Evolutionary conservation across 2,888 invertebrate genomes (phyloP), one percentile per base, ranked within the genome.

Genomic region (Polymixis flavicincta): DNA sequence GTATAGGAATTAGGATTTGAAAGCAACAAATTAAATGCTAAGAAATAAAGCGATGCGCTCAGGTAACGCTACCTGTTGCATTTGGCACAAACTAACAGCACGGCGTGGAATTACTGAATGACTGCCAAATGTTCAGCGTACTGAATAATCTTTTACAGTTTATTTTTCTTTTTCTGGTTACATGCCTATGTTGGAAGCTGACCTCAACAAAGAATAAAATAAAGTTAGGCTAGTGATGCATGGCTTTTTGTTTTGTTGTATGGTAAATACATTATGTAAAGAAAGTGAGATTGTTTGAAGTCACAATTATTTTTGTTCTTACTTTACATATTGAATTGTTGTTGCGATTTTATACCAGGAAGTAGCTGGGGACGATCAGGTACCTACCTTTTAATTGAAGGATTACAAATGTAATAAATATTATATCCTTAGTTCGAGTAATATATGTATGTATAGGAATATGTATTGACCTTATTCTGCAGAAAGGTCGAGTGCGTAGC

Each of bases 1-100:
- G n/a, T n/a, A 22, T 4, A 25, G 11, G 28, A 19, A 14, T 19
- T 14, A 60, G 13, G 25, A 66, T 28, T 48, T 22, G 6, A 14
- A 32, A 32, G 22, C 37, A 32, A 66, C 50, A 63, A 57, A 67
- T 52, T 11, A 28, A 59, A 52, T 32, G 0, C 11, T 22, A 28
- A 9, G 45, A 52, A 54, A 52, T n/a, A 70, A 68, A 32, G 19
- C 14, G 57, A 50, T 32, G 65, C 25, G 71, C 22, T 76, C 69
- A 37, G 67, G 71, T 71, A 70, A 54, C 80, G 76, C 76, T 76
- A 83, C 83, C 83, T 83, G 83, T 83, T 84, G 84, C 75, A 42
- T 52, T 83, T 83, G 84, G 83, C 83, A 84, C 76, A 60, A 84
- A 84, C 83, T 65, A 80, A 57, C 80, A 72, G 66, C 32, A 70